Evolutionary conservation across 2,797 vertebrate genomes (phyloP).

Genomic region (Scomberomorus guttatus): DNA sequence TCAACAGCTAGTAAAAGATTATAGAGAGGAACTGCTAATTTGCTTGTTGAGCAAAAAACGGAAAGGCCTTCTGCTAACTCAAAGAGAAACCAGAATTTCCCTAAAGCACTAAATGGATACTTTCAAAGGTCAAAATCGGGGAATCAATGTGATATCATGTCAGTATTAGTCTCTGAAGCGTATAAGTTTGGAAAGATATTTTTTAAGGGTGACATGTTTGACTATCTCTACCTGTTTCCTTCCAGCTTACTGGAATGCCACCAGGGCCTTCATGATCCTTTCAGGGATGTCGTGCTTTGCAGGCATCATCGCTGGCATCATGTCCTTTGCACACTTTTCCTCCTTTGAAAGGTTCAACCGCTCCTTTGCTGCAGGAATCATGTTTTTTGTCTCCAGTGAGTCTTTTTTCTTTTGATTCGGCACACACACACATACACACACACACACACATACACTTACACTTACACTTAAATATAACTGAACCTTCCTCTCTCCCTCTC

Average conservation of each 20-base stretch:
- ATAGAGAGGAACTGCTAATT: background rate
- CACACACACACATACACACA: conserved; percentile 17
- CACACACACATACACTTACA: background rate
- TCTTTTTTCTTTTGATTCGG: conserved; percentile 30
- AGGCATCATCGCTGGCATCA: conserved; percentile 88
- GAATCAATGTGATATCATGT: background rate
- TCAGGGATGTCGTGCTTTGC: conserved; percentile 89
- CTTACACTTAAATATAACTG: background rate
- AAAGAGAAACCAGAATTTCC: too few species aligned
- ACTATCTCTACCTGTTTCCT: conserved; percentile 28
- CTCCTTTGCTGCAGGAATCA: conserved; percentile 90
- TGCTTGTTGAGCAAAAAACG: background rate
- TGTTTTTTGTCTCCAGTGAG: conserved; percentile 93
- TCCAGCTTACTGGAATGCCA: conserved; percentile 92
- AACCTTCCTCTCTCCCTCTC: background rate
- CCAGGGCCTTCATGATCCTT: conserved; percentile 93
- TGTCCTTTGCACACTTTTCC: conserved; percentile 90
- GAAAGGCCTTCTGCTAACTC: too few species aligned
- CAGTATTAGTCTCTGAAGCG: background rate
- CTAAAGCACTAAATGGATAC: background rate
- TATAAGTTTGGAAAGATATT: background rate
- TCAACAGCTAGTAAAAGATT: background rate
- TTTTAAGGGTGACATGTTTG: background rate
- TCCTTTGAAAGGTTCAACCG: conserved; percentile 89
- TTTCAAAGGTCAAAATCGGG: background rate